phyloP scores from a whole-genome alignment of 2,797 vertebrate species.

The Poecilia picta region DNA sequence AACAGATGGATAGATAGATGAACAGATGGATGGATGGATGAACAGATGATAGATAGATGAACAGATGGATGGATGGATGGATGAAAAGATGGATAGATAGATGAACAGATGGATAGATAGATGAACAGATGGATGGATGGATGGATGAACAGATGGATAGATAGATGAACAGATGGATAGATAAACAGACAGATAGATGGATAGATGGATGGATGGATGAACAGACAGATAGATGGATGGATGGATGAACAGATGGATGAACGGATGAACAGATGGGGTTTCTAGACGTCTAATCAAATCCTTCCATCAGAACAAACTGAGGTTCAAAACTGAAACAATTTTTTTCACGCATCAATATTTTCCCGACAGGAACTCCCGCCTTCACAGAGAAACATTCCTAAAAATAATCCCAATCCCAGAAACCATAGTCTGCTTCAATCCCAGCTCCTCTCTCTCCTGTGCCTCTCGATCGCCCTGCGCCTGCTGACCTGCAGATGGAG shows the following conservation, averaged over 20 bases:
- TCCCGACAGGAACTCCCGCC: not conserved
- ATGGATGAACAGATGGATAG: too few species aligned
- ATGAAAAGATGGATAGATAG: too few species aligned
- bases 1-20: not conserved
- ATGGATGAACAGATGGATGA: too few species aligned
- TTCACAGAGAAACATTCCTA: not conserved
- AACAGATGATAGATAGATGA: too few species aligned
- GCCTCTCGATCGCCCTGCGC: conserved; percentile 76
- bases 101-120: too few species aligned
- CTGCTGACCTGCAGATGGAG: conserved; percentile 85
- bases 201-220: too few species aligned
- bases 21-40: not conserved
- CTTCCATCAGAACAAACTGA: not conserved
- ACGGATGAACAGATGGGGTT: not conserved
- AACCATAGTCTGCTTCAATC: conserved; percentile 23
- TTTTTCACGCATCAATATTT: not conserved
- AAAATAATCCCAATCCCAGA: conserved; percentile 11
- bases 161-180: too few species aligned
- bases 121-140: too few species aligned
- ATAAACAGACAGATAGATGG: too few species aligned
- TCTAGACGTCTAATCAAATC: not conserved
- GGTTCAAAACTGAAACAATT: not conserved
- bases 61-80: too few species aligned
- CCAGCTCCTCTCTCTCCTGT: conserved; percentile 24
- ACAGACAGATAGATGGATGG: too few species aligned